Evolutionary conservation across 2,888 invertebrate species (phyloP).

Genomic region (Drosophila lutescens): DNA sequence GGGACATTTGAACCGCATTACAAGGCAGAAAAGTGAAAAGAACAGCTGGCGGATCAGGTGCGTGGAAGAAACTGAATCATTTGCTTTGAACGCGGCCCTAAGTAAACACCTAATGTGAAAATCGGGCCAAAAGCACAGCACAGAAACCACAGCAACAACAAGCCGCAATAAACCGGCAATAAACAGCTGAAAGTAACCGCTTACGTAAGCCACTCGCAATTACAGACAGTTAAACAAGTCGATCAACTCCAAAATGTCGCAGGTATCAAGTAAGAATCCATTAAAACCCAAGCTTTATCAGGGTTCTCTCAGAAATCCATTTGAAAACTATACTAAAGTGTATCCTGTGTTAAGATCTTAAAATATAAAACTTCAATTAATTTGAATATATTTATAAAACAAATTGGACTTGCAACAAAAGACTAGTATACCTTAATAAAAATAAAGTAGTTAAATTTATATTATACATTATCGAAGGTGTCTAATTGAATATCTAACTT

Average conservation of each 20-base stretch:
- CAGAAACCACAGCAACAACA: conserved; percentile 7
- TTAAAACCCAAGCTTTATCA: not conserved
- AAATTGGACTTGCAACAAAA: no score
- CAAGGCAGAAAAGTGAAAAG: conserved; percentile 18
- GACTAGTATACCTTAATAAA: no score
- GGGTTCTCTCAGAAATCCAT: not conserved
- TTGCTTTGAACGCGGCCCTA: conserved; percentile 33
- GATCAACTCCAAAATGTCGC: conserved; percentile 45
- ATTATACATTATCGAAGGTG: no score
- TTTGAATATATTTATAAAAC: no score
- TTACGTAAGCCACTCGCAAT: conserved; percentile 58
- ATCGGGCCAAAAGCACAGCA: conserved; percentile 7
- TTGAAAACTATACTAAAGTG: not conserved
- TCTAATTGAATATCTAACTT: no score
- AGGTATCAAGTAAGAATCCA: conserved; percentile 53
- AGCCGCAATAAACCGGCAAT: conserved; percentile 36
- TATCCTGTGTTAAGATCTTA: no score
- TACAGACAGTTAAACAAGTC: conserved; percentile 2
- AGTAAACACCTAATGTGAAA: conserved; percentile 27
- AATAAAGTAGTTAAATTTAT: no score
- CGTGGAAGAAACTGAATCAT: conserved; percentile 20
- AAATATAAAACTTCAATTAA: no score
- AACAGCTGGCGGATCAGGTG: conserved; percentile 46
- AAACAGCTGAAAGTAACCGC: conserved; percentile 19
- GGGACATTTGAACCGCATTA: conserved; percentile 60